Evolutionary conservation across 2,888 invertebrate genomes (phyloP).

Genomic region (Notodonta dromedarius): DNA sequence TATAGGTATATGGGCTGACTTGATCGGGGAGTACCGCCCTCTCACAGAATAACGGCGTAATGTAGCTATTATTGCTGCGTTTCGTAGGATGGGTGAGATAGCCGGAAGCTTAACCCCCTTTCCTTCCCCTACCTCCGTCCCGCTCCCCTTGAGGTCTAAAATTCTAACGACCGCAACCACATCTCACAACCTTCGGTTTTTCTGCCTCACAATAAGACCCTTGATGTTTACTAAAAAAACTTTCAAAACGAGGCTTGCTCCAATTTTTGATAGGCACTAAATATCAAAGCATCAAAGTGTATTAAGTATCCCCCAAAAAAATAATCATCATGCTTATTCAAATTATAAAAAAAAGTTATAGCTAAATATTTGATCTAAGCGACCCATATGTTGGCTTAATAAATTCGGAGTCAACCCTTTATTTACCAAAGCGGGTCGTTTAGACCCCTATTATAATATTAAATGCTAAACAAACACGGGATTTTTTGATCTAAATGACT

Average conservation of each 20-base stretch:
- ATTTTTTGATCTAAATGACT: conserved; percentile 74
- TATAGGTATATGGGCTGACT: too few species aligned
- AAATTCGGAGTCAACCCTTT: conserved; percentile 76
- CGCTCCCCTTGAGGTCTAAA: too few species aligned
- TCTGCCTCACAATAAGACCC: too few species aligned
- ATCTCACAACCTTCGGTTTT: too few species aligned
- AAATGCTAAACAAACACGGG: conserved; percentile 81
- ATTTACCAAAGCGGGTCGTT: conserved; percentile 70
- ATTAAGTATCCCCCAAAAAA: conserved; percentile 18
- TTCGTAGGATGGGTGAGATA: too few species aligned
- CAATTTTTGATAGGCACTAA: conserved; percentile 5
- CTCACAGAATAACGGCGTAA: too few species aligned
- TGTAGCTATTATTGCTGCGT: too few species aligned
- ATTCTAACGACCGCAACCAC: too few species aligned
- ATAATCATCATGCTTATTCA: conserved; percentile 46
- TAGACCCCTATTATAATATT: conserved; percentile 78
- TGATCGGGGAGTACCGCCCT: too few species aligned
- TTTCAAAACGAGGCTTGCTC: not conserved
- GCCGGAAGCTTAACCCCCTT: too few species aligned
- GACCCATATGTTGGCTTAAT: conserved; percentile 66
- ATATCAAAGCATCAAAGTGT: conserved; percentile 11
- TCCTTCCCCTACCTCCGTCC: too few species aligned
- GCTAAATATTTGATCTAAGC: conserved; percentile 59
- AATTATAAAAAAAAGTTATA: conserved; percentile 51
- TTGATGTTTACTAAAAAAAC: not conserved